Base-by-base conservation (phyloP, 1,140 invertebrate genomes). In the Ceratosolen solmsi region DNA sequence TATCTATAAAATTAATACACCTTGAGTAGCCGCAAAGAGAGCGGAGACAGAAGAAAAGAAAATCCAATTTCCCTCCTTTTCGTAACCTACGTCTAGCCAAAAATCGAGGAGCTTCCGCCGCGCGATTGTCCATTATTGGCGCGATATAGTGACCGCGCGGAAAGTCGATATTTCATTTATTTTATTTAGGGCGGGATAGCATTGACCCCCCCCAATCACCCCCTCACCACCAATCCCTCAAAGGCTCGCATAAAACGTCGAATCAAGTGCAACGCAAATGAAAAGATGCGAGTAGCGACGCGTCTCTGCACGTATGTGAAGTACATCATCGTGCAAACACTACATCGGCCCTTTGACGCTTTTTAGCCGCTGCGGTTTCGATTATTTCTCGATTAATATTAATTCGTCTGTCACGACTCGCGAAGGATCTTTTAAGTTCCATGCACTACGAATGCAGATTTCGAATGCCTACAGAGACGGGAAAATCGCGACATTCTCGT, bases 161-260 rank as follows among this genome's bases (percentile, higher is more conserved):
- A 74, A 74, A 74, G 71, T 80, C 79, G 71, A 80, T 80, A 80
- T 80, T 74, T 71, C 79, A 80, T 74, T 74, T 80, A 63, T 51
- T 72, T 60, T 56, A 36, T 71, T 80, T 74, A 80, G 54, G 27
- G 56, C 56, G 51, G 70, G 73, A 80, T 79, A 5, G 38, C 30
- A 41, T 51, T 60, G 49, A 79, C 22, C 36, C 65, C 65, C 27
- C n/a, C 20, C 5, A n/a, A n/a, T n/a, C n/a, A n/a, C n/a, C n/a
- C n/a, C n/a, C n/a, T n/a, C n/a, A n/a, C n/a, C n/a, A n/a, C n/a
- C n/a, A n/a, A n/a, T n/a, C n/a, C n/a, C 56, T 25, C 73, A 60
- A 54, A 30, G 2, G 15, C 60, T 70, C 65, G 60, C 33, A 46
- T 79, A 58, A 71, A 79, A 71, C 38, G 65, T 79, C 71, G 54